phyloP scores from a whole-genome alignment of 2,797 vertebrate species.

The Sciaenops ocellatus region DNA sequence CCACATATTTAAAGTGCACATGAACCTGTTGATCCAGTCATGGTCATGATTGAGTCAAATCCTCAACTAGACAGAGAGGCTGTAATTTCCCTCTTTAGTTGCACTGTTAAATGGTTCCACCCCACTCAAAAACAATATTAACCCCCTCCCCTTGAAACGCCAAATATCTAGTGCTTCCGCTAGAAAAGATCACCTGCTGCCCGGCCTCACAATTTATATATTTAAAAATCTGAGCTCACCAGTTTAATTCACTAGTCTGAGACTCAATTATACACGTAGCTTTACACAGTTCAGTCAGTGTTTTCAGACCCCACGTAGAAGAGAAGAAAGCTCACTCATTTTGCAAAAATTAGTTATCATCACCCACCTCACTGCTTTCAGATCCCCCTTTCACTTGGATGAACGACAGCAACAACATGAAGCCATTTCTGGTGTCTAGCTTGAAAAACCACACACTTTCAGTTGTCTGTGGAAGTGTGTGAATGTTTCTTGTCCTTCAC shows the following conservation, averaged over 20 bases:
- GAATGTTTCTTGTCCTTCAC: conserved; percentile 29
- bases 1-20: conserved; percentile 12
- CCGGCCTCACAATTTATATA: background rate
- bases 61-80: background rate
- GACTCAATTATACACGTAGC: background rate
- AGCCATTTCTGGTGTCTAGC: background rate
- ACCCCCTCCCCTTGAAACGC: background rate
- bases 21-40: conserved; percentile 13
- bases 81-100: background rate
- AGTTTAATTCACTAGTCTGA: background rate
- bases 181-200: background rate
- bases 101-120: conserved; percentile 15
- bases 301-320: background rate
- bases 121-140: conserved; percentile 20
- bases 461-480: background rate
- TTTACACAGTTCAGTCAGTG: background rate
- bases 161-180: background rate
- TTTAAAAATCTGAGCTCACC: background rate
- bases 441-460: conserved; percentile 1
- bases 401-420: conserved; percentile 22
- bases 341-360: background rate
- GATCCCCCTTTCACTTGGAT: conserved; percentile 2
- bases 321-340: background rate
- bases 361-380: conserved; percentile 17
- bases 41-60: background rate